phyloP scores from a whole-genome alignment of 2,888 invertebrate genomes.

The Spilarctia lutea region DNA sequence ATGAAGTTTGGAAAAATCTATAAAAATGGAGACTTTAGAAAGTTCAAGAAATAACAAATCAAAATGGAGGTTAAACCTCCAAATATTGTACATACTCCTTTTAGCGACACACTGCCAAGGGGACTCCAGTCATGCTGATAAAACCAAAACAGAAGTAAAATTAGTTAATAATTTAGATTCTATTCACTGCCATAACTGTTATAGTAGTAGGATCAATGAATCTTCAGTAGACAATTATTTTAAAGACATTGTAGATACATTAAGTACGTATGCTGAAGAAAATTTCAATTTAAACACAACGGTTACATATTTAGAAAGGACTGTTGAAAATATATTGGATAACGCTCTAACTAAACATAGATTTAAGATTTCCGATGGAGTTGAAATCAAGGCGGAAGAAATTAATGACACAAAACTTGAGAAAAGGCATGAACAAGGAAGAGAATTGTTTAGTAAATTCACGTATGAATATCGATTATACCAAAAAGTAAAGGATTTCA shows the following conservation, averaged over 20 bases:
- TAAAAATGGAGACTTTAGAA: slow-evolving; percentile 72
- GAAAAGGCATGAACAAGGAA: slow-evolving; percentile 55
- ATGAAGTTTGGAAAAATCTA: slow-evolving; percentile 70
- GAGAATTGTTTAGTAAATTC: slow-evolving; percentile 75
- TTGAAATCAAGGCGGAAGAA: slow-evolving; percentile 78
- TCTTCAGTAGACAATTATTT: slow-evolving; percentile 55
- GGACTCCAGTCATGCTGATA: slow-evolving; percentile 66
- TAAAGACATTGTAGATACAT: slow-evolving; percentile 66
- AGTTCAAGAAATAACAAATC: slow-evolving; percentile 63
- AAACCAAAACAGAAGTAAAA: slow-evolving; percentile 71
- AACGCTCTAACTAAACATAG: slow-evolving; percentile 84
- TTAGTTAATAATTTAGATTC: slow-evolving; percentile 74
- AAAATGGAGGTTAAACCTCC: slow-evolving; percentile 70
- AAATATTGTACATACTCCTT: slow-evolving; percentile 69
- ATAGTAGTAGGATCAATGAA: slow-evolving; percentile 67
- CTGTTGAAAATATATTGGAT: slow-evolving; percentile 87
- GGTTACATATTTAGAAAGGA: slow-evolving; percentile 75
- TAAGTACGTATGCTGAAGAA: slow-evolving; percentile 67
- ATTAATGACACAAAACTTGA: slow-evolving; percentile 37
- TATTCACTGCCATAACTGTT: slow-evolving; percentile 82
- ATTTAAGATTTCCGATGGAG: slow-evolving; percentile 86
- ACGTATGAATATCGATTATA: slow-evolving; percentile 85
- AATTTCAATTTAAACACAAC: slow-evolving; percentile 73
- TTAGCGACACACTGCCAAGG: slow-evolving; percentile 67
- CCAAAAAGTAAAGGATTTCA: slow-evolving; percentile 87